These are phyloP conservation scores for Aphrophora alni DNA, from an alignment of 2,888 invertebrate species.

Conservation along the genomic window DNA sequence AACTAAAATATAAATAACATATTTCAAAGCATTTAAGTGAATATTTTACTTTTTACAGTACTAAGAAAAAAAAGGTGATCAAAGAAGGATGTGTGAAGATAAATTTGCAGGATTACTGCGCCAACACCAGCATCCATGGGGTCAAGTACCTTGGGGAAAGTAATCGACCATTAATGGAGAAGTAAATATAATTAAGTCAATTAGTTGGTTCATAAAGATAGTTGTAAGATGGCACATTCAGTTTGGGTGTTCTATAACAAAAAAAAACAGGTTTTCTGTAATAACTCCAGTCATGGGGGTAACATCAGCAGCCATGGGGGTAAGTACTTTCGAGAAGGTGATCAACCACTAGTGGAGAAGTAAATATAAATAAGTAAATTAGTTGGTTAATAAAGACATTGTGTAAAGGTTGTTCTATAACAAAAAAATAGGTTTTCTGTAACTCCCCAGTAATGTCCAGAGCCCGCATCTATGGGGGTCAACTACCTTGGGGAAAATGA, in stretches of 20 bases:
- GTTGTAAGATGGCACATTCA: too few species aligned
- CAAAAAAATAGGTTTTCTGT: too few species aligned
- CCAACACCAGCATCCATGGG: constrained; percentile 69
- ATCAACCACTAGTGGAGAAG: constrained; percentile 65
- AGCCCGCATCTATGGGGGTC: constrained; percentile 68
- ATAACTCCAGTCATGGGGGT: too few species aligned
- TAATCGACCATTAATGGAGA: constrained; percentile 64
- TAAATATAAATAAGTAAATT: constrained; percentile 53
- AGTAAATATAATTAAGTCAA: constrained; percentile 57
- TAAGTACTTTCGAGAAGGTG: constrained; percentile 67
- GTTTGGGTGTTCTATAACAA: too few species aligned
- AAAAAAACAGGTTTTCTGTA: too few species aligned
- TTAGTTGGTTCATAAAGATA: too few species aligned
- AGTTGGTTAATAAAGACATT: too few species aligned
- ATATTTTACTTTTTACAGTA: not conserved
- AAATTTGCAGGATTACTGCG: constrained; percentile 66
- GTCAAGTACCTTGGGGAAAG: constrained; percentile 68
- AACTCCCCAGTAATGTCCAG: too few species aligned
- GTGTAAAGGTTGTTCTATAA: too few species aligned
- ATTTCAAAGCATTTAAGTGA: too few species aligned
- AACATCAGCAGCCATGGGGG: constrained; percentile 70
- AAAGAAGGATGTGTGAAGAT: constrained; percentile 52
- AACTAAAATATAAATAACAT: too few species aligned
- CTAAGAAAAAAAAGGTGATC: not conserved
- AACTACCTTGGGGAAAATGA: constrained; percentile 68